Base-by-base conservation (phyloP, 2,797 vertebrate species). In the Eremophila alpestris region DNA sequence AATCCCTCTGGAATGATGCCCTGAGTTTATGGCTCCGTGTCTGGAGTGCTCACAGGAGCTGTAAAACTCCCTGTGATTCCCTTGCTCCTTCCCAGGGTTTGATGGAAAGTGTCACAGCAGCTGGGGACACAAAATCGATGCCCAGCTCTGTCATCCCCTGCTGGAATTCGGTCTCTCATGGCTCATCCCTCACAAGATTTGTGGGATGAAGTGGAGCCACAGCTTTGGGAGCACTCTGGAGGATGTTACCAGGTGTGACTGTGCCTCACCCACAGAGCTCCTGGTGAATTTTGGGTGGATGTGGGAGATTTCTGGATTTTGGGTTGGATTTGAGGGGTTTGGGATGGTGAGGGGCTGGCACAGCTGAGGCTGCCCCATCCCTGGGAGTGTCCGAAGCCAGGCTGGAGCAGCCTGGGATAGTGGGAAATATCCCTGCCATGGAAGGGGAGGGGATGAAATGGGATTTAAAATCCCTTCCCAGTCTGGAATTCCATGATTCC, bases 231-330 rank as follows among this genome's bases (percentile, higher is more conserved):
- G 16, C 49, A 26, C 40, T 41, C 38, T 46, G 46, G 56, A 4
- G 41, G 55, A 32, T 13, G 3, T 16, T 24, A n/a, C 21, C 15
- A 6, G 56, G 32, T 48, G 70, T 1, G 2, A 3, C 17, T 23
- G n/a, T 43, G 59, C 19, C 2, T 60, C 30, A 13, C 29, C 73
- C 6, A 2, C 3, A 17, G 52, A 65, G 34, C 38, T 71, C 9
- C 2, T 5, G 43, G 8, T 15, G 79, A 27, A 21, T 75, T 83
- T 73, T 21, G 36, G 13, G n/a, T 19, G 45, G 56, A 12, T 43
- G 9, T 5, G 17, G 60, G 64, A 34, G 5, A 5, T 86, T 70
- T 16, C 32, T 1, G 7, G 0, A 1, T 5, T 36, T 74, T 43
- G 40, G 40, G 40, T 9, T 41, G 56, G 24, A 27, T 52, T 45